A percentile compares a stretch with the other conserved stretches of the same genome.
These are phyloP conservation scores for Drosophila athabasca DNA, from an alignment of 1,140 invertebrate species.

Conservation along the genomic window DNA sequence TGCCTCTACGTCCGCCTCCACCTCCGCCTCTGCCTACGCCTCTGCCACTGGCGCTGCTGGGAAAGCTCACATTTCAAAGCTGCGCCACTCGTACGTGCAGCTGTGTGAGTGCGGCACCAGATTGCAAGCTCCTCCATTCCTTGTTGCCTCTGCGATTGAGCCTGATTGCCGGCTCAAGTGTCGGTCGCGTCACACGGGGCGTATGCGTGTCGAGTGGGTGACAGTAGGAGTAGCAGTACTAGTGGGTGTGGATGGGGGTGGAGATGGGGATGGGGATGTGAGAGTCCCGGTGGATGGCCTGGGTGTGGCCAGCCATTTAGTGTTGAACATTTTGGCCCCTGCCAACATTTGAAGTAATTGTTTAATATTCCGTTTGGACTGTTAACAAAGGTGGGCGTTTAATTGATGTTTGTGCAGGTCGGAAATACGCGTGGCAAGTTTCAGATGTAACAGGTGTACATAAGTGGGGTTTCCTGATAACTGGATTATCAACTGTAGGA, in stretches of 20 bases:
- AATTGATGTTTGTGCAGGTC: no score
- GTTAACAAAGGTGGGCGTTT: no score
- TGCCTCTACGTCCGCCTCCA: slow-evolving; percentile 15
- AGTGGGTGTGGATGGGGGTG: slow-evolving; percentile 22
- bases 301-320: no score
- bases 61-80: slow-evolving; percentile 71
- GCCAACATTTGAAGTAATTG: no score
- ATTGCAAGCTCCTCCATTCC: slow-evolving; percentile 57
- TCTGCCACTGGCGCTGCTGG: slow-evolving; percentile 23
- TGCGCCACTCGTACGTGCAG: slow-evolving; percentile 57
- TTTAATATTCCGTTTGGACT: no score
- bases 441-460: no score
- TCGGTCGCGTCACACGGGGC: slow-evolving; percentile 69
- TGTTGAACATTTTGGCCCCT: no score
- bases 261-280: neutral
- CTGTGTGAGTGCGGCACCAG: slow-evolving; percentile 66
- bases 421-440: no score
- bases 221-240: slow-evolving; percentile 10
- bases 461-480: no score
- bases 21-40: slow-evolving; percentile 19
- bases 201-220: slow-evolving; percentile 51
- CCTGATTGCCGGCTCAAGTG: slow-evolving; percentile 80
- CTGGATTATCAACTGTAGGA: no score
- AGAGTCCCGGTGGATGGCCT: no score
- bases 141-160: slow-evolving; percentile 70